These are phyloP conservation scores for Picathartes gymnocephalus DNA, from an alignment of 2,113 vertebrate species.

Conservation along the genomic window DNA sequence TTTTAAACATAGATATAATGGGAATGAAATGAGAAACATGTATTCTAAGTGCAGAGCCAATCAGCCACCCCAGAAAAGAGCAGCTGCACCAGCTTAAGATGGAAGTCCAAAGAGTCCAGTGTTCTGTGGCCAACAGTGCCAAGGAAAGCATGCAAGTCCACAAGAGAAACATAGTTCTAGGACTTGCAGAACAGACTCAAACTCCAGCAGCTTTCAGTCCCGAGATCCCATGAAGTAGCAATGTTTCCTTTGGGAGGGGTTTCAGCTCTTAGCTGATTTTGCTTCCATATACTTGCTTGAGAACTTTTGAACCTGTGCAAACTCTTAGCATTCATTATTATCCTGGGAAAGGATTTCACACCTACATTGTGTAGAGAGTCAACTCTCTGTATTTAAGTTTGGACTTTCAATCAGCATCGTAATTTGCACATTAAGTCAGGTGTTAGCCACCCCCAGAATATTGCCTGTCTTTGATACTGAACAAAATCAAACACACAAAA, in stretches of 20 bases:
- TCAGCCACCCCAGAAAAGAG: neutral
- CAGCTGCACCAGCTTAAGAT: neutral
- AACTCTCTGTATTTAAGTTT: neutral
- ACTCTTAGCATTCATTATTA: neutral
- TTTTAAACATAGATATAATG: neutral
- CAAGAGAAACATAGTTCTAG: neutral
- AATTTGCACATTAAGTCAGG: slow-evolving; percentile 13
- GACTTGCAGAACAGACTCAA: neutral
- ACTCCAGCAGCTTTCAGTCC: neutral
- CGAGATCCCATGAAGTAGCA: neutral
- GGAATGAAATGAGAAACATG: neutral
- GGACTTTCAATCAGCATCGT: neutral
- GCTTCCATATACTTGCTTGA: neutral
- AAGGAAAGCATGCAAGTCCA: neutral
- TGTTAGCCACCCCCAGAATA: neutral
- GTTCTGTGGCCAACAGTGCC: neutral
- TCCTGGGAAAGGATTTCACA: neutral
- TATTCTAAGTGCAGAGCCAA: neutral
- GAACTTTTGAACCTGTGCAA: neutral
- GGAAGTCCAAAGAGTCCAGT: neutral
- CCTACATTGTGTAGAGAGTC: neutral
- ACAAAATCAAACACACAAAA: neutral
- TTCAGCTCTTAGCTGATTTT: neutral
- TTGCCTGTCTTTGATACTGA: neutral
- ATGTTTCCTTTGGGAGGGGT: neutral